A percentile compares a stretch with the other conserved stretches of the same genome.
These are phyloP conservation scores for Meloidogyne chitwoodi DNA, from an alignment of 1,140 invertebrate genomes.

Conservation along the genomic window DNA sequence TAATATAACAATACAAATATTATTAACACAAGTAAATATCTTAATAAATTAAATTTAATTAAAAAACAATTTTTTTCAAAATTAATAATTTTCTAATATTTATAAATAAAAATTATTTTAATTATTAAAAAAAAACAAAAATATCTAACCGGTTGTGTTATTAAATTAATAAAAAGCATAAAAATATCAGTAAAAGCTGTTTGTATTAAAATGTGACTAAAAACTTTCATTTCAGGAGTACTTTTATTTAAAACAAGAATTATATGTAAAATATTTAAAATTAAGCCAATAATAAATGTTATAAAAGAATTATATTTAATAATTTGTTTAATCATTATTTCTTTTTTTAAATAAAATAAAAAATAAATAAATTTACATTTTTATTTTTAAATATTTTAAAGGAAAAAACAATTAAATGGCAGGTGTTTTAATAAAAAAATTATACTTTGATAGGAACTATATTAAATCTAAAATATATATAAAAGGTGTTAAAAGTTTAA, in stretches of 20 bases:
- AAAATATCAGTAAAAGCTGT: background rate
- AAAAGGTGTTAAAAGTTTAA: too few relatives aligned
- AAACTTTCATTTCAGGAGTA: background rate
- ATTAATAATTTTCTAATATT: too few relatives aligned
- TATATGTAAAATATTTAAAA: background rate
- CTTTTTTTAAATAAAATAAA: background rate
- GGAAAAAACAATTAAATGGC: too few relatives aligned
- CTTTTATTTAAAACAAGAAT: background rate
- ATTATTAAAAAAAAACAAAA: background rate
- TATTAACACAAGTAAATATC: background rate
- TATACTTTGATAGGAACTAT: too few relatives aligned
- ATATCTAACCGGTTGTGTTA: conserved; percentile 4
- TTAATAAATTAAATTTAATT: background rate
- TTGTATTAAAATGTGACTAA: background rate
- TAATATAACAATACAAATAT: background rate
- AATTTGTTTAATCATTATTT: background rate
- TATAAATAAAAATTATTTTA: background rate
- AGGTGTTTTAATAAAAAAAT: too few relatives aligned
- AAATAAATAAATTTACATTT: background rate
- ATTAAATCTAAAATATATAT: too few relatives aligned
- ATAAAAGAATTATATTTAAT: background rate
- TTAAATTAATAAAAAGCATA: background rate
- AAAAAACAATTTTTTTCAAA: too few relatives aligned
- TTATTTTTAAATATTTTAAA: background rate
- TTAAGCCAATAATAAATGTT: background rate